Evolutionary conservation across 2,113 vertebrate genomes (phyloP), one percentile per base, ranked within the genome.

Genomic region (Dromaius novaehollandiae): DNA sequence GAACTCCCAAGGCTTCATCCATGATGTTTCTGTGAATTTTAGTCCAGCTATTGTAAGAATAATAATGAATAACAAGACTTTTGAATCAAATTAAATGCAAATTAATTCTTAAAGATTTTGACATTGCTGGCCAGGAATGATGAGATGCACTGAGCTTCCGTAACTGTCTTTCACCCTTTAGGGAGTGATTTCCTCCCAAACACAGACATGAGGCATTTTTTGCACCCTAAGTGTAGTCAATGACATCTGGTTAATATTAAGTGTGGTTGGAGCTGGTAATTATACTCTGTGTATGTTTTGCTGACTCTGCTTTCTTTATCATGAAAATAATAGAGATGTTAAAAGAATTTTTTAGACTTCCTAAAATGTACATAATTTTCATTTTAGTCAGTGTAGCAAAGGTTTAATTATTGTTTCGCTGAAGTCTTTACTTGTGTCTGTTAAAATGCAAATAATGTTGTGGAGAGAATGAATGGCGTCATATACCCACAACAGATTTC

Each of bases 381-480:
- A 56, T 77, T 86, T 79, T 86, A 82, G 78, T 58, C 36, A 95
- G 50, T 46, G 44, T 94, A 60, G 68, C 82, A 12, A 82, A 92
- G 70, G 65, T 85, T 95, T 96, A 95, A 96, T 82, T 94, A 76
- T 80, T 96, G 64, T 60, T 92, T 65, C 24, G 32, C 60, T 96
- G 46, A 94, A 86, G 26, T 60, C 34, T 88, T 64, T 87, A 16
- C 48, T 82, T 90, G 55, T 89, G 91, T 94, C 96, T 94, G 70
- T 94, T 94, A 88, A 93, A 94, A 94, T 55, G 55, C 78, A 85
- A 82, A 70, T 82, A 82, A 58, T n/a, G 36, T 38, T 64, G 46
- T 32, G 28, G 40, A 50, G 69, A 90, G 66, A 55, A 95, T 40
- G 44, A 93, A 96, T 74, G 55, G 40, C 14, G 1, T 66, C 82